Evolutionary conservation across 2,888 invertebrate species (phyloP).

Genomic region (Thera obeliscata): DNA sequence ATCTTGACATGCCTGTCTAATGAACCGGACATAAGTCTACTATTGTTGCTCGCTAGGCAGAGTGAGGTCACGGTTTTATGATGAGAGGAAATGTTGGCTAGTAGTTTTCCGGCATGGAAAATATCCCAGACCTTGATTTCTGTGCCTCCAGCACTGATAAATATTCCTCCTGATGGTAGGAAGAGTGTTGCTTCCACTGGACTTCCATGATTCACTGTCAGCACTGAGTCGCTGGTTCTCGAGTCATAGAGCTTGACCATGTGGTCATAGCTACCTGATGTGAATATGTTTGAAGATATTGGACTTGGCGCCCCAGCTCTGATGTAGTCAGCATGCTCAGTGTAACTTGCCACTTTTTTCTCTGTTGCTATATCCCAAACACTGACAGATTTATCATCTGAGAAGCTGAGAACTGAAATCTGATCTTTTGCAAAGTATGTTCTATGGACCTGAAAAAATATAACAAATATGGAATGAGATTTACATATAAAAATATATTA

Average conservation of each 20-base stretch:
- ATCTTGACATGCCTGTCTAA: constrained; percentile 97
- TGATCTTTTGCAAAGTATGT: constrained; percentile 92
- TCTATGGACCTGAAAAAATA: constrained; percentile 87
- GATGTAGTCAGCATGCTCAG: constrained; percentile 91
- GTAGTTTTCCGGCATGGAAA: constrained; percentile 92
- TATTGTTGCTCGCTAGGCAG: constrained; percentile 91
- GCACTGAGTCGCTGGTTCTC: constrained; percentile 87
- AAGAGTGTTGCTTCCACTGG: constrained; percentile 96
- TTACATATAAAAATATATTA: too few species aligned
- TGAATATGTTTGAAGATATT: constrained; percentile 88
- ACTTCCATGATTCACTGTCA: constrained; percentile 93
- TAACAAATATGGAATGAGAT: background rate
- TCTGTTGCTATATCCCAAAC: constrained; percentile 97
- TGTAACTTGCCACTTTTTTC: constrained; percentile 86
- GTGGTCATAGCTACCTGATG: constrained; percentile 96
- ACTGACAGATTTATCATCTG: constrained; percentile 94
- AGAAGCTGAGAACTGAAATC: constrained; percentile 92
- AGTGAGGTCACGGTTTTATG: constrained; percentile 97
- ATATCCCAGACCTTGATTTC: constrained; percentile 97
- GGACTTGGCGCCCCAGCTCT: constrained; percentile 93
- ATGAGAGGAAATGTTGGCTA: constrained; percentile 94
- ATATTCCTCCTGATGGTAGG: constrained; percentile 94
- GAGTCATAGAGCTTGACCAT: constrained; percentile 94
- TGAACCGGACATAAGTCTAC: constrained; percentile 93
- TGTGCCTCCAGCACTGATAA: constrained; percentile 96